Evolutionary conservation across 2,888 invertebrate species (phyloP), one percentile per base, ranked within the genome.

Genomic region (Noctua fimbriata): DNA sequence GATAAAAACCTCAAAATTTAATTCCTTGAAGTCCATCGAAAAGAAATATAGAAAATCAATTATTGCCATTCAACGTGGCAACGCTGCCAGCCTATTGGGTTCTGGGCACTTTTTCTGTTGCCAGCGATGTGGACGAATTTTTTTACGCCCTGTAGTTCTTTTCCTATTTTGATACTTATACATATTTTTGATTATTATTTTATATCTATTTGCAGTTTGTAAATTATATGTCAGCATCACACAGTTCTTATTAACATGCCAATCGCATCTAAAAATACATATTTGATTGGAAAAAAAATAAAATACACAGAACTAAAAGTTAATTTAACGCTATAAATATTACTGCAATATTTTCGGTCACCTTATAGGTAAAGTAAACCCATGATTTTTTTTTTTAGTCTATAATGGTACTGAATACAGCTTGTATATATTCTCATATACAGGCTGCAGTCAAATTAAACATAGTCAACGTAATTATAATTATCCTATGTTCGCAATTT

Each of bases 351-450:
- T 60, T 18, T 60, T 71, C 47, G 32, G 10, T 36, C 18, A 18
- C 58, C 78, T 21, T 78, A n/a, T 63, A 78, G 32, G 32, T 32
- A 32, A 16, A 41, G 69, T 44, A 69, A 69, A 28, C 49, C 24
- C 9, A 75, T 58, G 36, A n/a, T n/a, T n/a, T n/a, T n/a, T n/a
- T n/a, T n/a, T 36, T 36, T 76, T 5, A n/a, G 14, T 75, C 18
- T 10, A 41, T 52, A 63, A 49, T 28, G 28, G 18, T 24, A 24
- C 41, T 28, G 52, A 7, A 49, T 52, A 52, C 18, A 9, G 32
- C 9, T 4, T 52, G 16, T 49, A n/a, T 65, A 69, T 65, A 73
- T 47, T 21, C 47, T 70, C 63, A 16, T 66, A 28, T 18, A 49
- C 16, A 41, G 6, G 16, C 18, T 32, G 63, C 12, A 24, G 47